Evolutionary conservation across 2,888 invertebrate genomes (phyloP).

Genomic region (Drosophila incognita): DNA sequence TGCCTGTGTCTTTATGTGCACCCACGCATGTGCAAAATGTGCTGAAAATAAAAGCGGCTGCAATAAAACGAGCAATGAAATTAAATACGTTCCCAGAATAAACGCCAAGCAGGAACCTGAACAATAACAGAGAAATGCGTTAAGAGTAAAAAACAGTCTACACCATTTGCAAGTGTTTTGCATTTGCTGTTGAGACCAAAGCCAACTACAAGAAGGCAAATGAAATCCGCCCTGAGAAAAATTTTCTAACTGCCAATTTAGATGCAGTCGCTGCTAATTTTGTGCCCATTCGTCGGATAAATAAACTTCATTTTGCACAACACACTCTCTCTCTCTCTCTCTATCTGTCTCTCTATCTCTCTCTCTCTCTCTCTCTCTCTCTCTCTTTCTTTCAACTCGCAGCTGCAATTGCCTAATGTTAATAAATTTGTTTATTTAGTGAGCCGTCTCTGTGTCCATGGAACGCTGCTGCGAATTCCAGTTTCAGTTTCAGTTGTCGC

Average conservation of each 20-base stretch:
- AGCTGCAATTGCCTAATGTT: conserved; percentile 45
- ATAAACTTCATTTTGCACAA: conserved; percentile 69
- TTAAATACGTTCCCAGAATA: conserved; percentile 64
- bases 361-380: not conserved
- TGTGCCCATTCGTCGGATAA: conserved; percentile 69
- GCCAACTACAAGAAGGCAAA: conserved; percentile 51
- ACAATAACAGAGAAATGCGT: conserved; percentile 34
- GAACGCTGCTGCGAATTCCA: conserved; percentile 12
- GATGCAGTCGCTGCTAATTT: conserved; percentile 78
- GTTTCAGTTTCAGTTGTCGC: conserved; percentile 24
- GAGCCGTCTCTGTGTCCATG: conserved; percentile 49
- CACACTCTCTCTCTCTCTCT: not conserved
- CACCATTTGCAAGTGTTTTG: conserved; percentile 37
- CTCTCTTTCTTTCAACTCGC: conserved; percentile 7
- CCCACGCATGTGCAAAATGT: conserved; percentile 23
- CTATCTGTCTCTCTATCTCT: conserved; percentile 4
- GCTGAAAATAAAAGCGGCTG: conserved; percentile 45
- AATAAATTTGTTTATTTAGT: conserved; percentile 71
- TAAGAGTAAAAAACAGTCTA: conserved; percentile 10
- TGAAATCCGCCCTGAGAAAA: conserved; percentile 65
- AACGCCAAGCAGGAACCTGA: conserved; percentile 56
- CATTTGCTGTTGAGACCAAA: conserved; percentile 64
- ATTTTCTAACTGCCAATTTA: conserved; percentile 81
- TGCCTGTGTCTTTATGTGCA: conserved; percentile 12
- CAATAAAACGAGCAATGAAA: conserved; percentile 60